Evolutionary conservation across 2,797 vertebrate species (phyloP), one percentile per base, ranked within the genome.

Genomic region (Spinibarbus caldwelli): DNA sequence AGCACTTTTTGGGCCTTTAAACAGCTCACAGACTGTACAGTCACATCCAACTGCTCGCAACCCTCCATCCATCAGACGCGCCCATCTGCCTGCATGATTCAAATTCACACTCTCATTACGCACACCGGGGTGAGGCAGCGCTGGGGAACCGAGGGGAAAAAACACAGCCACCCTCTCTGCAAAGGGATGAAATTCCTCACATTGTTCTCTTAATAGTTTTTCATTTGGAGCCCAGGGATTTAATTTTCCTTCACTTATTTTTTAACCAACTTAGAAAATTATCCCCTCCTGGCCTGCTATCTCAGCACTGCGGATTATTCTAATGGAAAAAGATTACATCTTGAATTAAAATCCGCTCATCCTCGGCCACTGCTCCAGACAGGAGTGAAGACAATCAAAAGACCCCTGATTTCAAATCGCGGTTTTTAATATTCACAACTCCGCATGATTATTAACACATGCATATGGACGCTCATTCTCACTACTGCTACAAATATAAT

Each of bases 291-390:
- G 85, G 84, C 70, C 87, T 64, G 52, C 79, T 87, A 75, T 91
- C 90, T 89, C 89, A 45, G 47, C 87, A 88, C 89, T 90, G 77
- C 26, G 85, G 92, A 93, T 93, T 91, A 91, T 90, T 90, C 81
- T 90, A 91, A 93, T 92, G 82, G 87, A 89, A 92, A 93, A 91
- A 89, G 86, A 94, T 94, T 90, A 92, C 76, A 90, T 93, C 89
- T 92, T 88, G 77, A 94, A 92, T 93, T 92, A 91, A 93, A 91
- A 91, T 88, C 83, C 85, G 47, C 82, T 92, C 86, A 83, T 86
- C 47, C 36, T 79, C 87, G 86, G 89, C 87, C 88, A 89, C 54
- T 66, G 86, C 80, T 88, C 49, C 64, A 86, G 80, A 89, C 85
- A 80, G 64, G 84, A 89, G 86, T 89, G 79, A 86, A 90, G 86